Base-by-base conservation (phyloP, 2,797 vertebrate genomes). In the Hippocampus kuda region DNA sequence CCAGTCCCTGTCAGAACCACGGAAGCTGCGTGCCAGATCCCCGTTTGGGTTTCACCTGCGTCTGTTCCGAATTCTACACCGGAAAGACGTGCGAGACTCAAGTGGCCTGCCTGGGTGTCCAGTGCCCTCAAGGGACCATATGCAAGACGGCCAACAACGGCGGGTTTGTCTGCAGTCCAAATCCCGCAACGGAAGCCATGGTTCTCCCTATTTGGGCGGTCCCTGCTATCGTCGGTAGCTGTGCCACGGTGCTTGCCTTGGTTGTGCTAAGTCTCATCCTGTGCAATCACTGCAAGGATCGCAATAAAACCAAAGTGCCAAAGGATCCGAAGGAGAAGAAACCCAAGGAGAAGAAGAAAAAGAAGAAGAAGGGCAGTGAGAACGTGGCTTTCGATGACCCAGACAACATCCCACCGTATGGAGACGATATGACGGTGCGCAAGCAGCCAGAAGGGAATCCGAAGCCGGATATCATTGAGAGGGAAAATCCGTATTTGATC, bases 391-490 rank as follows among this genome's bases (percentile, higher is more conserved):
- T 98, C 0, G 96, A 99, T 42, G 96, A 98, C 74, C 95, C 95
- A 0, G 97, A 99, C 82, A 95, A 97, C 79, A 95, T 97, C 71
- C 95, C 94, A 0, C 95, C 96, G 0, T 98, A 97, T 0, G 94
- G 94, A 0, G 96, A 98, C 5, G 95, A 98, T 82, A 93, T 98
- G 95, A 94, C 95, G 0, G 94, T 99, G 65, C 86, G 97, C 65
- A 99, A 99, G 75, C 97, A 98, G 82, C 96, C 96, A 0, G 96
- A 99, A 72, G 97, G 97, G 12, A 98, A 98, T 84, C 97, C 97
- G 0, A 99, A 99, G 60, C 97, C 97, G 0, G 97, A 99, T 51
- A 98, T 99, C 78, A 99, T 99, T 0, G 97, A 99, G 85, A 86
- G 97, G 75, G 97, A 99, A 83, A 98, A 98, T 77, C 97, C 97